Evolutionary conservation across 2,113 vertebrate genomes (phyloP), one percentile per base, ranked within the genome.

Genomic region (Coreoperca whiteheadi): DNA sequence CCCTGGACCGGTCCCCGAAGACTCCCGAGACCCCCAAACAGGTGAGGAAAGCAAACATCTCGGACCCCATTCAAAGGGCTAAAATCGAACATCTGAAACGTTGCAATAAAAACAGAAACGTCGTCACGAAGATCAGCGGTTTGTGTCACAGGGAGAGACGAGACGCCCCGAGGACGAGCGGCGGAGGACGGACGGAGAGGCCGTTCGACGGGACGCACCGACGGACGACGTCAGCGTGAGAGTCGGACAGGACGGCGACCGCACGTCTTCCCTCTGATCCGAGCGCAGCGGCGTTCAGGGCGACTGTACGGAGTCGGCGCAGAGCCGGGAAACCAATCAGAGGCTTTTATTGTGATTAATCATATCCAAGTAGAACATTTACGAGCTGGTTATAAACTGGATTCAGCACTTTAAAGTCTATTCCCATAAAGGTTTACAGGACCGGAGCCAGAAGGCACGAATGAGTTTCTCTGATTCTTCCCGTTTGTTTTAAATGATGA

Each of bases 21-120:
- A 1, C 0, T 1, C 6, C 72, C 0, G 11, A 21, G 15, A 7
- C 9, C 0, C 8, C 16, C 0, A 0, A 37, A 6, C 8, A 80
- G 80, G 79, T 34, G 32, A 34, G 8, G 39, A 41, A 41, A 41
- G 39, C n/a, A 7, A 20, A 16, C 10, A 8, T 9, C 6, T n/a
- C 28, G 15, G 54, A 18, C 43, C 8, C 4, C 11, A 6, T 7
- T 70, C 21, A n/a, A 43, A 41, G 25, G 3, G 11, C 4, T 43
- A 4, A 23, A 16, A 2, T 21, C 3, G 39, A 54, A 57, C 7
- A 6, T n/a, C 11, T 4, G 6, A 30, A 68, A 34, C n/a, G 37
- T 32, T 18, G n/a, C n/a, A n/a, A n/a, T n/a, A 20, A 32, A 46
- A 43, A 2, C 9, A 41, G n/a, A n/a, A n/a, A n/a, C 39, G 10